Evolutionary conservation across 2,797 vertebrate genomes (phyloP).

Genomic region (Taeniopygia guttata): DNA sequence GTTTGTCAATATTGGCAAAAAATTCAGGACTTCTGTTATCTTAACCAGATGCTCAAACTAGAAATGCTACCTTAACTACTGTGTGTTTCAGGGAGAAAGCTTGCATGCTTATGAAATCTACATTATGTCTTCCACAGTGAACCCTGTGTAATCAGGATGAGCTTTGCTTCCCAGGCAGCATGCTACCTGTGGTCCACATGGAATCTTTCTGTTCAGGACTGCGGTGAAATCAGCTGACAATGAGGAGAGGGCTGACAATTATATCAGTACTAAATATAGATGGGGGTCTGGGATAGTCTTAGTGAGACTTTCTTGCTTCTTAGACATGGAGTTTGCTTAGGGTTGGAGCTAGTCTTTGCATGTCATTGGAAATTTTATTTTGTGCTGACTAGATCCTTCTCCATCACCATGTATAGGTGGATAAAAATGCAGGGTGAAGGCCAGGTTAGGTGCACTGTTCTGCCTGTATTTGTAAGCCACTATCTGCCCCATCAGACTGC

Average conservation of each 20-base stretch:
- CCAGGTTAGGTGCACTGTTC: neutral
- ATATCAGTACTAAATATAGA: neutral
- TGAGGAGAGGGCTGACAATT: neutral
- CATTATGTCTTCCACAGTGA: fast-evolving
- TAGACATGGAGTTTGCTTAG: neutral
- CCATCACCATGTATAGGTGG: neutral
- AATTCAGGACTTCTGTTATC: neutral
- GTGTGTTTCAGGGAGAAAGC: neutral
- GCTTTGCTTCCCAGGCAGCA: neutral
- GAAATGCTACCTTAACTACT: neutral
- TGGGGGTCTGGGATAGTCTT: neutral
- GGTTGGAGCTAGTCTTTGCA: neutral
- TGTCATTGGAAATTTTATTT: neutral
- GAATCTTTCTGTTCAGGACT: neutral
- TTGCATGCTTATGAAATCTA: neutral
- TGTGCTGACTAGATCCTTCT: neutral
- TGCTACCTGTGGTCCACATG: neutral
- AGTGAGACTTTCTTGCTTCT: neutral
- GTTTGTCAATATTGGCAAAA: neutral
- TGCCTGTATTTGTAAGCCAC: neutral
- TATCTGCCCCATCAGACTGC: neutral
- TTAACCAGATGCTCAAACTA: neutral
- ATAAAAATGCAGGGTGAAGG: neutral
- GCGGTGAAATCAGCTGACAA: neutral
- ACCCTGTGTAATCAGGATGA: neutral